Evolutionary conservation across 2,888 invertebrate genomes (phyloP).

Genomic region (Dryomyza anilis): DNA sequence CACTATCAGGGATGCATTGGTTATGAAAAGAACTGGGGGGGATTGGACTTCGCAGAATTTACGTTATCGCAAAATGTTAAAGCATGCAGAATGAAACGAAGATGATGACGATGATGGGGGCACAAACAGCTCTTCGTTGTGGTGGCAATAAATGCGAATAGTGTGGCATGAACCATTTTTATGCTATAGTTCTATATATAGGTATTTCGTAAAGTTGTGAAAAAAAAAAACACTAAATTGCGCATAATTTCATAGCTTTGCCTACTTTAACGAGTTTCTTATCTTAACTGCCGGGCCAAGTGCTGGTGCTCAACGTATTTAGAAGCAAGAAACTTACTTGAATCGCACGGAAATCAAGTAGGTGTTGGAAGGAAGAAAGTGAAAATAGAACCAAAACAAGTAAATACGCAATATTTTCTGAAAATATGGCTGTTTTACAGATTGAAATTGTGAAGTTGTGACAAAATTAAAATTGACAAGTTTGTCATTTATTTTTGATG

Average conservation of each 20-base stretch:
- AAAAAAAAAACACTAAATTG: slow-evolving; percentile 5
- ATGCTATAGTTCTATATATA: too few species aligned
- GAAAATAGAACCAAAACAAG: neutral
- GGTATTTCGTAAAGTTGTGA: too few species aligned
- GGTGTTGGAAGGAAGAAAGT: neutral
- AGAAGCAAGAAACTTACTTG: neutral
- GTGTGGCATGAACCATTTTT: too few species aligned
- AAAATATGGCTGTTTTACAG: neutral
- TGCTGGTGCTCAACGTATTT: neutral
- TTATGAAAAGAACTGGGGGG: neutral
- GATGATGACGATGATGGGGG: neutral
- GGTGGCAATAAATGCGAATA: neutral
- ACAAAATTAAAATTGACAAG: too few species aligned
- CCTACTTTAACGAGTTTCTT: slow-evolving; percentile 22
- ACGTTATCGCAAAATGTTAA: neutral
- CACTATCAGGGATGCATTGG: too few species aligned
- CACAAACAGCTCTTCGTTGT: neutral
- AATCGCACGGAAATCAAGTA: neutral
- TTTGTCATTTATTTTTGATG: too few species aligned
- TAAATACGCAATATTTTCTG: too few species aligned
- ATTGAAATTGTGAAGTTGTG: neutral
- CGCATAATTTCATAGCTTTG: slow-evolving; percentile 15
- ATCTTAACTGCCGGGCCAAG: slow-evolving; percentile 14
- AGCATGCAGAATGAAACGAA: slow-evolving; percentile 13
- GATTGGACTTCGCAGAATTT: neutral